Evolutionary conservation across 2,113 vertebrate species (phyloP).

Genomic region (Onychostoma macrolepis): DNA sequence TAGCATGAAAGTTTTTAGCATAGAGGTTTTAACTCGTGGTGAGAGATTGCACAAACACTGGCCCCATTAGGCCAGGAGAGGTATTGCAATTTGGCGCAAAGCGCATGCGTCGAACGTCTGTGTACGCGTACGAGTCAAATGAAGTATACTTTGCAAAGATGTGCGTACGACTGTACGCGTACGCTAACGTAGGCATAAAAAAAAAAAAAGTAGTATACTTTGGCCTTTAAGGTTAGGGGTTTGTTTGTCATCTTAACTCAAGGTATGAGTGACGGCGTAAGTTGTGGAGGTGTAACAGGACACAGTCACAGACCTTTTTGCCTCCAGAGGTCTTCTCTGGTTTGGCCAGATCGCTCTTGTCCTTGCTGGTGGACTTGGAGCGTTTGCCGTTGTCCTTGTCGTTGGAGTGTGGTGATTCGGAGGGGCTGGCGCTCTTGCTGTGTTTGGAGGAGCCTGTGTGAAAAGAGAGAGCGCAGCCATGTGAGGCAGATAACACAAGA

Average conservation of each 20-base stretch:
- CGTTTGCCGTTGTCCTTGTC: constrained; percentile 94
- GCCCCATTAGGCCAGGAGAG: too few species aligned
- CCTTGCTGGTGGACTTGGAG: constrained; percentile 95
- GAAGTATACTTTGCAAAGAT: too few species aligned
- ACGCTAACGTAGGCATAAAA: too few species aligned
- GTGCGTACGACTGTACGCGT: too few species aligned
- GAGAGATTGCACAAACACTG: too few species aligned
- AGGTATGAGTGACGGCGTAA: neutral
- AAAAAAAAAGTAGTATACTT: too few species aligned
- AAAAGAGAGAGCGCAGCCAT: constrained; percentile 28
- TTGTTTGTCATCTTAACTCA: neutral
- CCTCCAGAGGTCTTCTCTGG: constrained; percentile 91
- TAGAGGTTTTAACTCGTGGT: too few species aligned
- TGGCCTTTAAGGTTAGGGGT: too few species aligned
- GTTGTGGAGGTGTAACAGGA: neutral
- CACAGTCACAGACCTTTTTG: constrained; percentile 82
- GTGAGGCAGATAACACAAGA: constrained; percentile 23
- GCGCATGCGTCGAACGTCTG: too few species aligned
- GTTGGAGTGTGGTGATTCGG: constrained; percentile 88
- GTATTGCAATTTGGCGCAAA: too few species aligned
- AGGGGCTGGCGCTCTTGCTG: constrained; percentile 93
- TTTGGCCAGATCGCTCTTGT: constrained; percentile 92
- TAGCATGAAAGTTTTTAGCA: too few species aligned
- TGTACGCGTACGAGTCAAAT: too few species aligned
- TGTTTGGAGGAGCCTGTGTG: constrained; percentile 87